Percentiles rank a stretch among this genome's conserved stretches.
These are phyloP conservation scores for Lepidochrysops patricia DNA, from an alignment of 2,888 invertebrate species.

Conservation along the genomic window DNA sequence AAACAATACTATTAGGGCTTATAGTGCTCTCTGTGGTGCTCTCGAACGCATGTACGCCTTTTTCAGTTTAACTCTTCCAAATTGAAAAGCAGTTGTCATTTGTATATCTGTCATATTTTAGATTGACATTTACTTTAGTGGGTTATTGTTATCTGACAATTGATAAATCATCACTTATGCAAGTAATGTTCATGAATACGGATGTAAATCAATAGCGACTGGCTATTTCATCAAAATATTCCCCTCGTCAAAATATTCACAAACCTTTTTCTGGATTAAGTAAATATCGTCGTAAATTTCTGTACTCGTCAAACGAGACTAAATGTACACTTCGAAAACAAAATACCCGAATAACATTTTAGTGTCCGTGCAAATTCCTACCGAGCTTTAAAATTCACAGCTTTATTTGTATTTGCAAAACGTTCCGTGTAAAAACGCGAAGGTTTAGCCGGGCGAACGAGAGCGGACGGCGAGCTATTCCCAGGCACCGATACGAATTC, in stretches of 20 bases:
- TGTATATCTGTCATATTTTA: too few relatives aligned
- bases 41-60: too few relatives aligned
- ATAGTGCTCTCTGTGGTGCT: too few relatives aligned
- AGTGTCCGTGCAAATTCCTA: constrained; percentile 43
- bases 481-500: constrained; percentile 67
- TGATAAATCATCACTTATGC: too few relatives aligned
- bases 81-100: too few relatives aligned
- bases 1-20: too few relatives aligned
- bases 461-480: constrained; percentile 58
- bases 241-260: neutral
- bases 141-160: too few relatives aligned
- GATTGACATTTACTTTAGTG: too few relatives aligned
- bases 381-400: constrained; percentile 47
- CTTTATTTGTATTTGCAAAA: constrained; percentile 61
- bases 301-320: neutral
- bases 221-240: neutral
- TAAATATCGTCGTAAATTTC: neutral
- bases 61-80: too few relatives aligned
- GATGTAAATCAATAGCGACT: neutral
- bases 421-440: constrained; percentile 60
- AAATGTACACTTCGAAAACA: neutral
- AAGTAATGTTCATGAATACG: too few relatives aligned
- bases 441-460: constrained; percentile 62
- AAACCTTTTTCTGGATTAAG: neutral
- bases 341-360: neutral